phyloP scores from a whole-genome alignment of 37 sponge, comb jelly and placozoan genomes.

The Axinella damicornis region DNA sequence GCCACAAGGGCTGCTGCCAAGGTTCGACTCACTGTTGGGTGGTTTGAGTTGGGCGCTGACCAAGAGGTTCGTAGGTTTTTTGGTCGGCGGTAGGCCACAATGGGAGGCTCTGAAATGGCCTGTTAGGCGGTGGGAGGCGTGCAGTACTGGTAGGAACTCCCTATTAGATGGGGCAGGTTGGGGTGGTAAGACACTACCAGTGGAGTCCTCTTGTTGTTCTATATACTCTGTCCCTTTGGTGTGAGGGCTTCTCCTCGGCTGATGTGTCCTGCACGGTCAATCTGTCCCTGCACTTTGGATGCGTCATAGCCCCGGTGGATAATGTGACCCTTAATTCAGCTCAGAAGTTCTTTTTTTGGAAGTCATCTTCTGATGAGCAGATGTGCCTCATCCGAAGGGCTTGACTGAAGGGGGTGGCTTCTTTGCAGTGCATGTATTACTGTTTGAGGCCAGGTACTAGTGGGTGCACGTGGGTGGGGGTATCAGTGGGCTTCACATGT shows the following conservation, averaged over 20 bases:
- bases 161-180: not conserved
- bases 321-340: not conserved
- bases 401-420: not conserved
- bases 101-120: not conserved
- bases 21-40: not conserved
- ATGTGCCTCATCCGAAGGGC: not conserved
- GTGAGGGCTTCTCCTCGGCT: not conserved
- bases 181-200: not conserved
- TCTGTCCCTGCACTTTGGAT: not conserved
- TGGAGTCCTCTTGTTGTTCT: not conserved
- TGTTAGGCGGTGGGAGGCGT: constrained; percentile 4
- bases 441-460: not conserved
- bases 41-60: not conserved
- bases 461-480: no score
- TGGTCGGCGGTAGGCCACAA: not conserved
- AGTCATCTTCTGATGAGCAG: constrained; percentile 11
- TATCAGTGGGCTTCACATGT: constrained; percentile 6
- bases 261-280: not conserved
- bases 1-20: not conserved
- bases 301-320: not conserved
- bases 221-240: not conserved
- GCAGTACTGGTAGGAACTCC: not conserved
- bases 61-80: not conserved
- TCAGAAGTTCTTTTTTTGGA: not conserved
- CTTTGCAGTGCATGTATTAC: not conserved